Conservation (phyloP, 2,888 invertebrate genomes). For the Metopia argyrocephala region DNA sequence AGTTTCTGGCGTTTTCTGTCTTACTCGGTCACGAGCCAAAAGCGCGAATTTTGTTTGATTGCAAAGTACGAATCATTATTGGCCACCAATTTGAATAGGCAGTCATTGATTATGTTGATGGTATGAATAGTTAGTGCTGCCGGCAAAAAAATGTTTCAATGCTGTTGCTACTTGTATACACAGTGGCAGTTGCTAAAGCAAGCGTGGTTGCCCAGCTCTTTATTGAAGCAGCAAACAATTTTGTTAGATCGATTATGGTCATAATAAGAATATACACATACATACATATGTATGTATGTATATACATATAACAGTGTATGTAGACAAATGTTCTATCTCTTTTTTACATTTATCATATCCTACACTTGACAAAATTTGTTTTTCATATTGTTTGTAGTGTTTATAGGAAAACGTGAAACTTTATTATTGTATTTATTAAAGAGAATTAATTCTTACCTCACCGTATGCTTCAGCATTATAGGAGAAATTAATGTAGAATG, state of each 20-base stretch:
- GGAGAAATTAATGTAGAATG: too few relatives aligned
- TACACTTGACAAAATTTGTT: too few relatives aligned
- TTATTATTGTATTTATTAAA: too few relatives aligned
- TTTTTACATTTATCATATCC: too few relatives aligned
- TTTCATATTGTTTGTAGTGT: too few relatives aligned
- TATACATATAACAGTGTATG: neutral
- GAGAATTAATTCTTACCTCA: too few relatives aligned
- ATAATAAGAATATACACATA: slow-evolving; percentile 31
- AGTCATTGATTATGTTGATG: slow-evolving; percentile 51
- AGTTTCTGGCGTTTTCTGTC: slow-evolving; percentile 54
- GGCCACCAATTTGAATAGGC: slow-evolving; percentile 63
- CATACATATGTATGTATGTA: neutral
- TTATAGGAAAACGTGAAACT: too few relatives aligned
- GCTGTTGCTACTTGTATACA: slow-evolving; percentile 47
- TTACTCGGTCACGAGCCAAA: slow-evolving; percentile 66
- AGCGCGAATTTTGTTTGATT: slow-evolving; percentile 55
- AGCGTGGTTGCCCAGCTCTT: slow-evolving; percentile 52
- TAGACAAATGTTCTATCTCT: too few relatives aligned
- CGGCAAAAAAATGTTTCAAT: slow-evolving; percentile 43
- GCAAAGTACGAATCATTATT: slow-evolving; percentile 62
- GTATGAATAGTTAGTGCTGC: slow-evolving; percentile 39
- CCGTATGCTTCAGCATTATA: too few relatives aligned
- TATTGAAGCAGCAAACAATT: slow-evolving; percentile 55
- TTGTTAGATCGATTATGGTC: slow-evolving; percentile 65
- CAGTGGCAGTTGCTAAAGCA: slow-evolving; percentile 32